phyloP scores from a whole-genome alignment of 2,113 vertebrate genomes.

The Isurus oxyrinchus region DNA sequence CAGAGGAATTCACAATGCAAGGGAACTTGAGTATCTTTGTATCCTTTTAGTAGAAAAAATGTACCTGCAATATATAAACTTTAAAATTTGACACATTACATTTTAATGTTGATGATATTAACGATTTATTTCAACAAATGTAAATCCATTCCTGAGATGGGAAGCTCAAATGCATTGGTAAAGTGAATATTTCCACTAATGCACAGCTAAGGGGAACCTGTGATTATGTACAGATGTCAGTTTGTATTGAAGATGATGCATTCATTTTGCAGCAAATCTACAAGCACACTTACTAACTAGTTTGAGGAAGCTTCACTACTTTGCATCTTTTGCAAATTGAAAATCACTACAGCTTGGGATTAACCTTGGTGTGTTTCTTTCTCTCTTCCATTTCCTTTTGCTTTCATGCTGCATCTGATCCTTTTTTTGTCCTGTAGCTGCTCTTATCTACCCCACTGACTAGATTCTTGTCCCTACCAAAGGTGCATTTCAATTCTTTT shows the following conservation, averaged over 20 bases:
- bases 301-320: background rate
- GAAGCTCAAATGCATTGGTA: background rate
- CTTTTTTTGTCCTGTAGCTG: slow-evolving; percentile 1
- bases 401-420: slow-evolving; percentile 30
- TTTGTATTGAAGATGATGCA: slow-evolving; percentile 26
- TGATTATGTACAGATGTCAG: background rate
- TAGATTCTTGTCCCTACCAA: slow-evolving; percentile 1
- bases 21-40: background rate
- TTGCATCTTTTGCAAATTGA: background rate
- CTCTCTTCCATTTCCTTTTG: slow-evolving; percentile 25
- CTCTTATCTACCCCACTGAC: background rate
- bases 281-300: background rate
- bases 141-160: background rate
- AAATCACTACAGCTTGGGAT: background rate
- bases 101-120: background rate
- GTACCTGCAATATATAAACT: background rate
- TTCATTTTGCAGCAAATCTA: background rate
- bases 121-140: background rate
- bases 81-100: background rate
- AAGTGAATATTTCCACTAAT: background rate
- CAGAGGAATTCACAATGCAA: background rate
- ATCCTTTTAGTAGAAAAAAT: background rate
- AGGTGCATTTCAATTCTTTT: slow-evolving; percentile 17
- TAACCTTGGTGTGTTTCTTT: slow-evolving; percentile 7
- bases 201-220: background rate